These are phyloP conservation scores for Tangara arthus DNA, from an alignment of 2,797 vertebrate species.

Conservation along the genomic window DNA sequence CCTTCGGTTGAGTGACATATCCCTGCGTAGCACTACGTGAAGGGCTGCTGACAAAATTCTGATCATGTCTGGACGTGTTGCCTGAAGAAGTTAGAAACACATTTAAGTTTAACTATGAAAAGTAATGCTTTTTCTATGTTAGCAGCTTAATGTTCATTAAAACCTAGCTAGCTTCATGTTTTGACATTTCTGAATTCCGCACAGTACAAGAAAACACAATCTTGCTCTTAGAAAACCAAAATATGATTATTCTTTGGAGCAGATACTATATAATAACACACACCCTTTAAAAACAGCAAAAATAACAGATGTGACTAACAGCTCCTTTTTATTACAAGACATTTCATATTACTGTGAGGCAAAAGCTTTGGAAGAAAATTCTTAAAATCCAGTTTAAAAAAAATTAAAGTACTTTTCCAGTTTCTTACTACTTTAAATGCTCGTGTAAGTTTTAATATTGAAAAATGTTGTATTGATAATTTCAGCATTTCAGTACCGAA, in stretches of 20 bases:
- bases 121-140: not conserved
- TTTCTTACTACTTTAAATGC: not conserved
- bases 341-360: not conserved
- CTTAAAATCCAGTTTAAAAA: not conserved
- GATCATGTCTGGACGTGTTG: slow-evolving; percentile 95
- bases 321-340: not conserved
- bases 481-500: not conserved
- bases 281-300: not conserved
- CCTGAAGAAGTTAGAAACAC: slow-evolving; percentile 76
- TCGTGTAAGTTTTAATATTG: not conserved
- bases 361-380: not conserved
- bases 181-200: not conserved
- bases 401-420: not conserved
- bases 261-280: not conserved
- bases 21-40: slow-evolving; percentile 95
- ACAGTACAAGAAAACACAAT: not conserved
- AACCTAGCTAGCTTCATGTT: not conserved
- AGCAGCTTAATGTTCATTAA: not conserved
- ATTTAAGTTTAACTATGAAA: not conserved
- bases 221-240: not conserved
- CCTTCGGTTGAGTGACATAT: slow-evolving; percentile 98
- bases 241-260: not conserved
- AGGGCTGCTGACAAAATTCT: slow-evolving; percentile 94
- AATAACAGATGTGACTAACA: not conserved
- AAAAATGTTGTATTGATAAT: not conserved